Evolutionary conservation across 1,140 invertebrate species (phyloP).

Genomic region (Eciton burchellii): DNA sequence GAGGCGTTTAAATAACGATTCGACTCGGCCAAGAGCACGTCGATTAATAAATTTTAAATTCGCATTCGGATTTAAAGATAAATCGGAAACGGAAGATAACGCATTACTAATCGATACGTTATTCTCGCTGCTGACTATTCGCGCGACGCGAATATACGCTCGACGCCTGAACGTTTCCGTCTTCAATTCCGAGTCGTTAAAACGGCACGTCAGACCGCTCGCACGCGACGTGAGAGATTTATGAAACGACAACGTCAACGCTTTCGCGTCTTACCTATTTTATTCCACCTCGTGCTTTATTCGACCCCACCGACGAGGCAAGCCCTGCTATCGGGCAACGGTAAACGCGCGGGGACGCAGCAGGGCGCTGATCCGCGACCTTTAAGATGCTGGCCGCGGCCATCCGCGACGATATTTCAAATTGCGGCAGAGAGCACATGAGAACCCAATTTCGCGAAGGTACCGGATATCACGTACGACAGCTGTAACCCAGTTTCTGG

Average conservation of each 20-base stretch:
- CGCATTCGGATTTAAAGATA: background rate
- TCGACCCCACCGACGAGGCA: background rate
- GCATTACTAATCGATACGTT: background rate
- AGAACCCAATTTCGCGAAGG: slow-evolving; percentile 52
- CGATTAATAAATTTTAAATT: background rate
- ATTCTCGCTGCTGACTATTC: background rate
- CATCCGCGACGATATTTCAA: slow-evolving; percentile 31
- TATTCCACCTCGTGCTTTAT: background rate
- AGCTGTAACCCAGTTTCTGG: slow-evolving; percentile 57
- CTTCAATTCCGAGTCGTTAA: background rate
- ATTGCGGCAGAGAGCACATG: slow-evolving; percentile 45
- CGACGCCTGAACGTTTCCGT: background rate
- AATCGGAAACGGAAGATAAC: background rate
- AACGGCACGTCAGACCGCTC: background rate
- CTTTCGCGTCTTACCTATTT: slow-evolving; percentile 1
- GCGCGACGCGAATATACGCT: background rate
- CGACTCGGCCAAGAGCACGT: background rate
- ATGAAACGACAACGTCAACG: background rate
- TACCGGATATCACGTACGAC: slow-evolving; percentile 60
- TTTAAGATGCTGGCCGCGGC: slow-evolving; percentile 32
- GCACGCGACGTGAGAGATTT: background rate
- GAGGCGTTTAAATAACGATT: slow-evolving; percentile 3
- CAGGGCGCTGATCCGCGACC: slow-evolving; percentile 15
- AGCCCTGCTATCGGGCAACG: background rate
- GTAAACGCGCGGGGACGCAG: background rate